Conservation (phyloP, 2,888 invertebrate species). For the Drosophila setosimentum region DNA sequence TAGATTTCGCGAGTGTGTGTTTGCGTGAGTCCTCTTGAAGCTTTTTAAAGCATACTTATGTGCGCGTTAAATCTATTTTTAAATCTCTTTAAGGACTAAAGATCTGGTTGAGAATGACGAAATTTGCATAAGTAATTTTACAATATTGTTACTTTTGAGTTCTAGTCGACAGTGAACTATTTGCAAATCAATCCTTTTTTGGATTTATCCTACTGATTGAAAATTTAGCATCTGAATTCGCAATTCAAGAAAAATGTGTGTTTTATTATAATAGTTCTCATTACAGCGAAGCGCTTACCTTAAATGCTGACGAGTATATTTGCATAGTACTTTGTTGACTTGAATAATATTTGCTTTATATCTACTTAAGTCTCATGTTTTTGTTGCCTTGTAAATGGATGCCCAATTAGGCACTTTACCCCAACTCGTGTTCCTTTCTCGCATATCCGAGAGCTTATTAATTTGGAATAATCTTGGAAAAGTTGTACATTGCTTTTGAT, state of each 20-base stretch:
- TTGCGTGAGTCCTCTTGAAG: constrained; percentile 22
- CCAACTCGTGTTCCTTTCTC: background rate
- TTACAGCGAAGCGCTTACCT: background rate
- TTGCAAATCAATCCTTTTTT: background rate
- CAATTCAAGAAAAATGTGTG: background rate
- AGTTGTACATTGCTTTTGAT: constrained; percentile 47
- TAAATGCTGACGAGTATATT: background rate
- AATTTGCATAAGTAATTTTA: background rate
- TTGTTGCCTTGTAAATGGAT: constrained; percentile 7
- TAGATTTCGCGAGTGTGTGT: constrained; percentile 28
- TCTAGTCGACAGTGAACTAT: background rate
- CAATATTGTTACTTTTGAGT: background rate
- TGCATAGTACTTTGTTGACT: background rate
- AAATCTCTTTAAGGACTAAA: constrained; percentile 45
- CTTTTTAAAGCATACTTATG: constrained; percentile 54
- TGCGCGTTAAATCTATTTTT: constrained; percentile 59
- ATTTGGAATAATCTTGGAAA: constrained; percentile 19
- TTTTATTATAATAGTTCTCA: background rate
- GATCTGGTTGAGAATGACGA: background rate
- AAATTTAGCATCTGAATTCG: background rate
- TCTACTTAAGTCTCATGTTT: background rate
- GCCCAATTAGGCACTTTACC: constrained; percentile 28
- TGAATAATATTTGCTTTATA: constrained; percentile 4
- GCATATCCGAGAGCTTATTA: constrained; percentile 30
- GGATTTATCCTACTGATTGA: background rate